Evolutionary conservation across 2,797 vertebrate species (phyloP), one percentile per base, ranked within the genome.

Genomic region (Pseudochaenichthys georgianus): DNA sequence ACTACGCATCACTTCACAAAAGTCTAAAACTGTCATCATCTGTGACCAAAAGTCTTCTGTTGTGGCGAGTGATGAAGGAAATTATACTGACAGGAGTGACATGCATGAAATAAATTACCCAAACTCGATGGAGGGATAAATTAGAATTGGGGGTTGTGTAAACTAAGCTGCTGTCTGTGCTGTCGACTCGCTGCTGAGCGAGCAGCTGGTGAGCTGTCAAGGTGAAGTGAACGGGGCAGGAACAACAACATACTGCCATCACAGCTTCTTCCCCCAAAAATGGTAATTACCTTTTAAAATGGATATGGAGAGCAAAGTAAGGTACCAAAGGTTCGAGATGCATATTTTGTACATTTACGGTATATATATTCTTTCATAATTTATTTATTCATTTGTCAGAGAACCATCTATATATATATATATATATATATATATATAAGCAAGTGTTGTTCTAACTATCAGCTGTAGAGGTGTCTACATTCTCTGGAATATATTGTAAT

Each of bases 91-190:
- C 50, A 43, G 68, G 70, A 11, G 41, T 80, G 86, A 81, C 83
- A 75, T 59, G 81, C 79, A 61, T 86, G 73, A 84, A 85, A 83
- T 75, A 77, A 73, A 79, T 73, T 79, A 79, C 60, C 73, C 80
- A 66, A 76, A 70, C 61, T 64, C 84, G 78, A 88, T 82, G 73
- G 83, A 77, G 75, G 70, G 72, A 84, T 80, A 85, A 62, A 73
- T 41, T 78, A 53, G 50, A 79, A 67, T 46, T 23, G 64, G 70
- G 77, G 80, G 75, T 79, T 81, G 76, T 83, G 75, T 87, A 84
- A 89, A 90, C 77, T 57, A 67, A 77, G 69, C 68, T 65, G 70
- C 65, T 79, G 80, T 77, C 75, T 71, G 74, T 57, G 71, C 83
- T 83, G 85, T 83, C 60, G 43, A 55, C 72, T 81, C 50, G 7